phyloP scores from a whole-genome alignment of 1,140 invertebrate species.

The Penaeus vannamei region DNA sequence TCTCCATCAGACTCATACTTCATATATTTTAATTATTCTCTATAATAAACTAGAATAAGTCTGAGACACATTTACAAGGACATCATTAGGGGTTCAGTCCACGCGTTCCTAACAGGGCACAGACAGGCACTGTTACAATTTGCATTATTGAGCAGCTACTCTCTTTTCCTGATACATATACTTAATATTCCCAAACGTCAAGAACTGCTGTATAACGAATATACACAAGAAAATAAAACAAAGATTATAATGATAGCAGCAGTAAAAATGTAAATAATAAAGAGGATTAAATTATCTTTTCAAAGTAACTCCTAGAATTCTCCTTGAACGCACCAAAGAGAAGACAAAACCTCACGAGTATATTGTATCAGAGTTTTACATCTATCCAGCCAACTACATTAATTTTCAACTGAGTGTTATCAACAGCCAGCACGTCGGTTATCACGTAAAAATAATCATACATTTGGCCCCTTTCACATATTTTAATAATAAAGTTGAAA shows the following conservation, averaged over 20 bases:
- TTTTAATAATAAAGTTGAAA: too few species aligned
- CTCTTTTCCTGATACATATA: conserved; percentile 37
- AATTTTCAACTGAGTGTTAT: not conserved
- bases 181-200: not conserved
- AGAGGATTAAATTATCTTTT: not conserved
- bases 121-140: conserved; percentile 33
- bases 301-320: too few species aligned
- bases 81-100: too few species aligned
- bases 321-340: not conserved
- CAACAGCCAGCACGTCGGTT: too few species aligned
- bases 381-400: conserved; percentile 1
- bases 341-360: not conserved
- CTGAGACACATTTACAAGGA: too few species aligned
- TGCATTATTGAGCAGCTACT: conserved; percentile 39
- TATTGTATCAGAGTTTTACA: not conserved
- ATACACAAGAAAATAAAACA: not conserved
- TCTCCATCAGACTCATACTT: too few species aligned
- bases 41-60: too few species aligned
- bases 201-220: not conserved
- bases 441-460: too few species aligned
- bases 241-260: not conserved
- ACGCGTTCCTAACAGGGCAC: not conserved
- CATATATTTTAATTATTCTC: too few species aligned
- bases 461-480: too few species aligned
- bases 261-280: not conserved